Base-by-base conservation (phyloP, 2,888 invertebrate genomes). In the Eristalis intricaria region DNA sequence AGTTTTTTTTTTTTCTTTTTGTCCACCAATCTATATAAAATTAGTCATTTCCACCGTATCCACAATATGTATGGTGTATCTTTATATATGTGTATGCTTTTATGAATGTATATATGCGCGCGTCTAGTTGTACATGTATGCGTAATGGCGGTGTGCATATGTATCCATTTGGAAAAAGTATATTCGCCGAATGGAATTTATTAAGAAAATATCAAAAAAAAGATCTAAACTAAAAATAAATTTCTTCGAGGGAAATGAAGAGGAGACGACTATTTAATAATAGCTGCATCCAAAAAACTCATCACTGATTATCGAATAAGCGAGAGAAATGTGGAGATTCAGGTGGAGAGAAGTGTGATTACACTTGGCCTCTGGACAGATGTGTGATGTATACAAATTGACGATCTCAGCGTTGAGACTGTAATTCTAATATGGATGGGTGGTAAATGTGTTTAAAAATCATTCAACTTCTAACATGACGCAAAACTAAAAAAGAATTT, bases 161-260 rank as follows among this genome's bases (percentile, higher is more conserved):
- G 64, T 64, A 64, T 74, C 35, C 56, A 38, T 64, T 56, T 75
- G 69, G 63, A 73, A 63, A 69, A 74, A 40, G 69, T 29, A 69
- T 78, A 66, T 86, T 78, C 71, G 66, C 40, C 78, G 70, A 87
- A 79, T 63, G 71, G 80, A 79, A 79, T 79, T 82, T 76, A 79
- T 79, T 86, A 83, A 79, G 79, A 71, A 87, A 84, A 79, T 84
- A 79, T 85, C 73, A 82, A 70, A 63, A 87, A 50, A 50, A 81
- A 83, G 70, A 74, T 75, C 75, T 69, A 56, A 63, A 87, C 87
- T 87, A 87, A 84, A 87, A 87, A 87, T 87, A 87, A 73, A 84
- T 79, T 50, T 65, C 38, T 29, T 26, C 50, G 19, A 50, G 61
- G 11, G 60, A 71, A 61, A 70, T 58, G 23, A 26, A n/a, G 60